phyloP scores from a whole-genome alignment of 1,140 invertebrate genomes.

The Sarcophaga bullata region DNA sequence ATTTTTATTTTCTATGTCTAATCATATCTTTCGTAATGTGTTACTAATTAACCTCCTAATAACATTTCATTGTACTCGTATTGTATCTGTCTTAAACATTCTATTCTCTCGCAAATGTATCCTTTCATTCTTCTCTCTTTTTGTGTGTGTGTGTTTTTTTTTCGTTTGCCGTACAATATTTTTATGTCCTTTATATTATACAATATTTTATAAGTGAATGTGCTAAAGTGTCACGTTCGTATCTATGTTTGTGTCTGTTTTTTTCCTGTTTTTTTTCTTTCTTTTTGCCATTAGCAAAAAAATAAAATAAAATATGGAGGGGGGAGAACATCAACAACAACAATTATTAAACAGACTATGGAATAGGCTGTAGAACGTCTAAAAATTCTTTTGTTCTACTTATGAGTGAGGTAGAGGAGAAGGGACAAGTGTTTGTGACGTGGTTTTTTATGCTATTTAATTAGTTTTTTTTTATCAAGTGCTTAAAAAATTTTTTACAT shows the following conservation, averaged over 20 bases:
- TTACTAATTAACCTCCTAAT: conserved; percentile 39
- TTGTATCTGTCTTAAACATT: conserved; percentile 1
- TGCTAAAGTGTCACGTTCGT: not conserved
- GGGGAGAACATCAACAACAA: not conserved
- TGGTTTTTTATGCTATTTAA: conserved; percentile 17
- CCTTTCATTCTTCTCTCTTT: too few species aligned
- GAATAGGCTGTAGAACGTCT: not conserved
- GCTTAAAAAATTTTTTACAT: too few species aligned
- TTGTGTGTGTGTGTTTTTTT: not conserved
- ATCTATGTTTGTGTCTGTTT: not conserved
- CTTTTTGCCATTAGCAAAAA: conserved; percentile 13
- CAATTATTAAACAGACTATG: not conserved
- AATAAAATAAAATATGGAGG: not conserved
- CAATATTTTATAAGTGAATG: not conserved
- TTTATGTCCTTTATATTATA: not conserved
- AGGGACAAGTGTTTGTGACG: not conserved
- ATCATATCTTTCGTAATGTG: conserved; percentile 34
- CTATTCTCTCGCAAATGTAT: not conserved
- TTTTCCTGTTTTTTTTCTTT: not conserved
- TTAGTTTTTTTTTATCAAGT: not conserved
- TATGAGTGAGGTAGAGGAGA: not conserved
- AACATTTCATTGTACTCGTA: conserved; percentile 12
- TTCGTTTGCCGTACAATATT: not conserved
- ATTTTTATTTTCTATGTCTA: conserved; percentile 13
- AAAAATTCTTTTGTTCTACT: not conserved